Conservation (phyloP, 2,113 vertebrate species). For the Epinephelus moara region DNA sequence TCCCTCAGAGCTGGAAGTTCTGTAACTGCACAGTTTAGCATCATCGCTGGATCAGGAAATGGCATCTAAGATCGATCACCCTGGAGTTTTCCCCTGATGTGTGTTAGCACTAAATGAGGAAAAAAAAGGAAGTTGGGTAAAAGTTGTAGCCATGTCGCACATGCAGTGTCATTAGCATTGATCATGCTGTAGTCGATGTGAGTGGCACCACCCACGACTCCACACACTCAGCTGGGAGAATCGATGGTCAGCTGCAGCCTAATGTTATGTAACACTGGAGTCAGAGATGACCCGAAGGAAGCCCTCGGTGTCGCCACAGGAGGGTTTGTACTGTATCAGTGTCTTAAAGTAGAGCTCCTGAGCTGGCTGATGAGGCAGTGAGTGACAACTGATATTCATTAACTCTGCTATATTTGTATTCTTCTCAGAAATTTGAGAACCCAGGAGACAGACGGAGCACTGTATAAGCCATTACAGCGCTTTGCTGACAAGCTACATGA, state of each 20-base stretch:
- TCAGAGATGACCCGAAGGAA: not conserved
- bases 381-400: constrained; percentile 21
- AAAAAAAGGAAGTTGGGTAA: constrained; percentile 23
- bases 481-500: not conserved
- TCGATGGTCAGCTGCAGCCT: constrained; percentile 36
- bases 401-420: constrained; percentile 18
- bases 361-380: not conserved
- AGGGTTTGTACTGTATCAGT: not conserved
- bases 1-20: not conserved
- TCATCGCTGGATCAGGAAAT: not conserved
- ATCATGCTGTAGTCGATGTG: constrained; percentile 33
- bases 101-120: constrained; percentile 1
- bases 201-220: constrained; percentile 24
- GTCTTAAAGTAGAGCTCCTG: constrained; percentile 1
- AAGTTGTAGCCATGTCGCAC: constrained; percentile 5
- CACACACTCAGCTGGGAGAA: constrained; percentile 39
- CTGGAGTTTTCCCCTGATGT: not conserved
- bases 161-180: constrained; percentile 55
- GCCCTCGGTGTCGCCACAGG: not conserved
- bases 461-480: not conserved
- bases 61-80: not conserved
- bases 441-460: not conserved
- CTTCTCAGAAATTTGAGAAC: not conserved
- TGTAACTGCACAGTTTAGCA: not conserved
- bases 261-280: constrained; percentile 29